Conservation (phyloP, 2,797 vertebrate species). For the Hypotaenidia okinawae region DNA sequence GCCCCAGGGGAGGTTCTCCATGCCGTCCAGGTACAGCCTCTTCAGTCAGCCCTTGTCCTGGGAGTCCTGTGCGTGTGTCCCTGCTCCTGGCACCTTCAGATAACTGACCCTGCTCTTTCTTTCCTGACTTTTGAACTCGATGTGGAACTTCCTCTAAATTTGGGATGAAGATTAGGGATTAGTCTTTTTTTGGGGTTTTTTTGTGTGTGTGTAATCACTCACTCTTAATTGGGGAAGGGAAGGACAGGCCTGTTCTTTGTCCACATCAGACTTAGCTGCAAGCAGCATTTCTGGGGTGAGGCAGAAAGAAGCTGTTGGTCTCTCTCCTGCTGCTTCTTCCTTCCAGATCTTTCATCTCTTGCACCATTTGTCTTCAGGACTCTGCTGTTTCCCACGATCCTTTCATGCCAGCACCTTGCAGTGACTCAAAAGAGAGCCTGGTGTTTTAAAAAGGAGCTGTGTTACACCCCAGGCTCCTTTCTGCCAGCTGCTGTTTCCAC, state of each 20-base stretch:
- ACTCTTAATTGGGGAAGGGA: not conserved
- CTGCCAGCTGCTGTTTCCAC: not conserved
- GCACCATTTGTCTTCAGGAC: not conserved
- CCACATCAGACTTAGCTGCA: not conserved
- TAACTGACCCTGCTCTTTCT: not conserved
- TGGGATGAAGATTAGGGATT: not conserved
- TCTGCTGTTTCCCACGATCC: not conserved
- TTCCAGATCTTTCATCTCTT: not conserved
- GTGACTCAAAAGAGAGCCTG: not conserved
- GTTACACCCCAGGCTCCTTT: not conserved
- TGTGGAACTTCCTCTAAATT: not conserved
- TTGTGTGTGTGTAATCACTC: fast-evolving
- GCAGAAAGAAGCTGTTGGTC: not conserved
- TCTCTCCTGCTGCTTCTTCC: not conserved
- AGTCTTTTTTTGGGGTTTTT: not conserved
- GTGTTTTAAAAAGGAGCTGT: not conserved
- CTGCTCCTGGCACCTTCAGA: not conserved
- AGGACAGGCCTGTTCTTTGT: not conserved
- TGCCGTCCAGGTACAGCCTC: not conserved
- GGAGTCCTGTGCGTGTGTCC: not conserved
- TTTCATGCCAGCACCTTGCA: fast-evolving
- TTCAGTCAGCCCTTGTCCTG: not conserved
- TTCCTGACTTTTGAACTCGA: not conserved
- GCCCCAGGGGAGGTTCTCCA: fast-evolving
- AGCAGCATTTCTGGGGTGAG: not conserved